These are phyloP conservation scores for Pterocles burchelli DNA, from an alignment of 2,113 vertebrate species.

Conservation along the genomic window DNA sequence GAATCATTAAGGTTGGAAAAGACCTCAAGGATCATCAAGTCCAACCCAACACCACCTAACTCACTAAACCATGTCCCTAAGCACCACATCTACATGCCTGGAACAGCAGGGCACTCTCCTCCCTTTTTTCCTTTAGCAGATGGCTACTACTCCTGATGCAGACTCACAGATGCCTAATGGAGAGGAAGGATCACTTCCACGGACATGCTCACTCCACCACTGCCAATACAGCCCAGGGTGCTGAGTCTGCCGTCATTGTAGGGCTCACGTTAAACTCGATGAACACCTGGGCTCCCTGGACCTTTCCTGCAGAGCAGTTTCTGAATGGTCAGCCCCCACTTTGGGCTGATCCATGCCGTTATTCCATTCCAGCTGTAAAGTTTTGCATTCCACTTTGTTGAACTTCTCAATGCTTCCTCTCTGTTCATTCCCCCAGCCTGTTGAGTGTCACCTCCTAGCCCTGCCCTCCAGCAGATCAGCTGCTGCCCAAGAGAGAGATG, in stretches of 20 bases:
- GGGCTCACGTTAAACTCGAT: not conserved
- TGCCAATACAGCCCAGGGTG: not conserved
- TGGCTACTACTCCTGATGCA: not conserved
- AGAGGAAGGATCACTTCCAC: not conserved
- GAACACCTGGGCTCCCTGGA: not conserved
- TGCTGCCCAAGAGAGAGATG: not conserved
- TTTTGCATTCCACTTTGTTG: not conserved
- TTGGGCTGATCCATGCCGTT: rapidly evolving
- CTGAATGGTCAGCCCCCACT: rapidly evolving
- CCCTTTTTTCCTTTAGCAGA: not conserved
- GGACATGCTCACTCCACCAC: rapidly evolving
- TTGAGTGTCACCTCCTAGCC: rapidly evolving
- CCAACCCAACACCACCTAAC: too few species aligned
- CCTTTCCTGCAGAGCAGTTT: not conserved
- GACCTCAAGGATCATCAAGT: too few species aligned
- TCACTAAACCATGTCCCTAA: too few species aligned
- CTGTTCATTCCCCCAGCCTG: not conserved
- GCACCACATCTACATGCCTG: not conserved
- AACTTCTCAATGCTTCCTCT: not conserved
- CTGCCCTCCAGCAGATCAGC: not conserved
- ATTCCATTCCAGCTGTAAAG: not conserved
- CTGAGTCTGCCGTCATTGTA: not conserved
- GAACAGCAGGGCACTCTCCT: not conserved
- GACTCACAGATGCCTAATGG: rapidly evolving
- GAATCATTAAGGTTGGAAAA: too few species aligned